Percentiles rank a stretch among this genome's conserved stretches.
These are phyloP conservation scores for Meteorus colon DNA, from an alignment of 2,888 invertebrate species.

Conservation along the genomic window DNA sequence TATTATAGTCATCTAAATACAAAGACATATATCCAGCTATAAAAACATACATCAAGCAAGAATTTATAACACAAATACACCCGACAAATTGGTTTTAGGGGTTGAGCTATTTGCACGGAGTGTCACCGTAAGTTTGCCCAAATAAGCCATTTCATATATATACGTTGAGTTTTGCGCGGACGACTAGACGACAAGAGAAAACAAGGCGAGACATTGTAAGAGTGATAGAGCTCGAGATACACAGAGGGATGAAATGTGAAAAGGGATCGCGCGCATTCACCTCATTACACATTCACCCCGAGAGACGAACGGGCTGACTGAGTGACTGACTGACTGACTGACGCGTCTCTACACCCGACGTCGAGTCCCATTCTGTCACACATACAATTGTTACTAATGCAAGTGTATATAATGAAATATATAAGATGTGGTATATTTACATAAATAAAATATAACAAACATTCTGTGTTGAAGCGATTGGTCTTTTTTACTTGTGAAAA, in stretches of 20 bases:
- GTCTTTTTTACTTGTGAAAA: conserved; percentile 13
- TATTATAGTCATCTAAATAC: background rate
- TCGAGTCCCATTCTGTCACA: conserved; percentile 1
- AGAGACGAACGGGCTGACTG: conserved; percentile 55
- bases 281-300: conserved; percentile 70
- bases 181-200: conserved; percentile 28
- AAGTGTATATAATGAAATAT: conserved; percentile 49
- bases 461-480: conserved; percentile 29
- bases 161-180: conserved; percentile 25
- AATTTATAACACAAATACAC: conserved; percentile 16
- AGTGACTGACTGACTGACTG: conserved; percentile 61
- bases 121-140: conserved; percentile 61
- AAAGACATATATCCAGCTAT: background rate
- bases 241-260: conserved; percentile 59
- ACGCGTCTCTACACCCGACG: conserved; percentile 57
- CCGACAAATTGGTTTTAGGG: conserved; percentile 30
- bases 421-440: conserved; percentile 38
- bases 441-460: conserved; percentile 47
- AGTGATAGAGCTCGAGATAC: conserved; percentile 3
- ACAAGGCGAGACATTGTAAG: background rate
- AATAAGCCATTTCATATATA: conserved; percentile 55
- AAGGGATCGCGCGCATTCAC: conserved; percentile 52
- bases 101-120: conserved; percentile 58
- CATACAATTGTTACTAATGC: conserved; percentile 33
- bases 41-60: background rate